These are phyloP conservation scores for Cerceris rybyensis DNA, from an alignment of 2,888 invertebrate species.

Conservation along the genomic window DNA sequence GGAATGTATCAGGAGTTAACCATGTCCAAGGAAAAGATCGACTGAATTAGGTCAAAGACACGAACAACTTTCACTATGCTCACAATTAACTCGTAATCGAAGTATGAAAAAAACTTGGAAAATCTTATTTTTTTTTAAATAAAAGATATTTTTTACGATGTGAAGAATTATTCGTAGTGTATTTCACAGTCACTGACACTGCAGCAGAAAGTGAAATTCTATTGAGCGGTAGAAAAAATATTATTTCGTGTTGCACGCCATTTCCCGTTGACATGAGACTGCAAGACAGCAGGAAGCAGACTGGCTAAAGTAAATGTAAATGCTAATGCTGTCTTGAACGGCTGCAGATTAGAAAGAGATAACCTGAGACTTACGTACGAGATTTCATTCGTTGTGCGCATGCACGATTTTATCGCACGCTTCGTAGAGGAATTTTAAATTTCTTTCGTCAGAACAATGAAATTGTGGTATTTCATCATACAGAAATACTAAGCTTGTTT, in stretches of 20 bases:
- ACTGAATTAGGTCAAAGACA: slow-evolving; percentile 67
- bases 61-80: slow-evolving; percentile 69
- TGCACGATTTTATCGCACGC: not conserved
- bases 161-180: slow-evolving; percentile 4
- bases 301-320: not conserved
- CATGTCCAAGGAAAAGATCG: slow-evolving; percentile 24
- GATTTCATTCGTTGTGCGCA: not conserved
- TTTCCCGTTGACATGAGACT: slow-evolving; percentile 5
- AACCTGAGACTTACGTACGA: not conserved
- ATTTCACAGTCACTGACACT: slow-evolving; percentile 81
- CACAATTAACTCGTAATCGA: slow-evolving; percentile 6
- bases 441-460: not conserved
- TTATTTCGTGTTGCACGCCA: slow-evolving; percentile 26
- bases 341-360: not conserved
- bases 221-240: not conserved
- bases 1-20: slow-evolving; percentile 64
- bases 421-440: not conserved
- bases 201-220: slow-evolving; percentile 79
- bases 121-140: not conserved
- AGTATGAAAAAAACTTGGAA: not conserved
- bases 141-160: slow-evolving; percentile 13
- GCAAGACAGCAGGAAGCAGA: slow-evolving; percentile 7
- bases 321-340: not conserved
- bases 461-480: no score
- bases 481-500: no score